A percentile compares a stretch with the other conserved stretches of the same genome.
Conservation (phyloP, 2,113 vertebrate genomes). For the Gila orcuttii region DNA sequence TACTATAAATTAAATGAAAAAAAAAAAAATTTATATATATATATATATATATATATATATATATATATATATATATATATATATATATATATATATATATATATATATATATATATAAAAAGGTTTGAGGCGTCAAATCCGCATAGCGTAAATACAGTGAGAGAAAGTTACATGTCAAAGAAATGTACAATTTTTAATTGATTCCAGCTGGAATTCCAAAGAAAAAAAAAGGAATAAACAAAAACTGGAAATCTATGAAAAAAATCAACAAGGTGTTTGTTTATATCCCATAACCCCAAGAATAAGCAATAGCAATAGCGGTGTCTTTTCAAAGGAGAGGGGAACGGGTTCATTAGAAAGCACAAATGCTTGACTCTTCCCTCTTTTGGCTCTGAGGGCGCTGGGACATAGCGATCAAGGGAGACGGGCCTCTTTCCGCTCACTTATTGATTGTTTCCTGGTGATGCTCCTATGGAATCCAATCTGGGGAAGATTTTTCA, state of each 20-base stretch:
- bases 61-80: too few species aligned
- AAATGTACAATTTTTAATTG: too few species aligned
- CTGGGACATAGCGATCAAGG: constrained; percentile 52
- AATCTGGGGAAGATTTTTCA: constrained; percentile 51
- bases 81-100: too few species aligned
- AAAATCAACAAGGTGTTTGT: not conserved
- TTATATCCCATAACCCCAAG: not conserved
- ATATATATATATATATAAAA: too few species aligned
- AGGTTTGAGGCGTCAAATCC: too few species aligned
- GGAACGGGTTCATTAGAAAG: constrained; percentile 37
- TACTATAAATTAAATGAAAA: too few species aligned
- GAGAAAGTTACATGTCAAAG: too few species aligned
- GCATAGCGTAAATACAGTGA: too few species aligned
- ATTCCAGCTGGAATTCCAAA: too few species aligned
- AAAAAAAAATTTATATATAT: too few species aligned
- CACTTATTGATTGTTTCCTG: constrained; percentile 57
- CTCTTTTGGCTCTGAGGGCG: constrained; percentile 46
- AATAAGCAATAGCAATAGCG: not conserved
- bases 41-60: too few species aligned
- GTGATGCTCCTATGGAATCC: constrained; percentile 53
- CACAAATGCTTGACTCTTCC: constrained; percentile 20
- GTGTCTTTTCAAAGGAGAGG: not conserved
- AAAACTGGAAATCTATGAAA: not conserved
- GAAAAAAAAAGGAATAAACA: not conserved
- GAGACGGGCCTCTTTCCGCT: constrained; percentile 52